Conservation (phyloP, 1,140 invertebrate genomes). For the Bombus huntii region DNA sequence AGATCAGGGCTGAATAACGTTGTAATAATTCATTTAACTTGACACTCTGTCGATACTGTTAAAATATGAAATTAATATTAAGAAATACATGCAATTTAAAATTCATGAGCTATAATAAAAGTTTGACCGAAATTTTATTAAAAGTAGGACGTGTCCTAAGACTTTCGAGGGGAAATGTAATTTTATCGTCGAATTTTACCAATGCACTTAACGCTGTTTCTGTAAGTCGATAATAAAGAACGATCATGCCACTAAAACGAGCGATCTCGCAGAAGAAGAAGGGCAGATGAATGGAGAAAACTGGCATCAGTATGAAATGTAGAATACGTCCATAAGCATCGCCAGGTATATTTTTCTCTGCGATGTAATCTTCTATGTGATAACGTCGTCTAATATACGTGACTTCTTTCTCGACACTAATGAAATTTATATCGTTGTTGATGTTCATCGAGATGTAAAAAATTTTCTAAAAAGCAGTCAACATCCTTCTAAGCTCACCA, state of each 20-base stretch:
- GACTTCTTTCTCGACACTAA: conserved; percentile 80
- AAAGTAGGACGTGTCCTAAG: not conserved
- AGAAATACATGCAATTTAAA: too few species aligned
- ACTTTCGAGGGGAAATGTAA: not conserved
- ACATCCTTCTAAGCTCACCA: conserved; percentile 44
- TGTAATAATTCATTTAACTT: too few species aligned
- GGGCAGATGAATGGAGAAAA: conserved; percentile 83
- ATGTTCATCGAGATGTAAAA: not conserved
- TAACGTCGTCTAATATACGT: conserved; percentile 82
- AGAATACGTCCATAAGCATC: conserved; percentile 82
- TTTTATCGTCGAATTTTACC: conserved; percentile 40
- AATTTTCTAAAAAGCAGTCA: not conserved
- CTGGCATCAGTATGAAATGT: conserved; percentile 84
- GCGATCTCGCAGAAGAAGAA: conserved; percentile 85
- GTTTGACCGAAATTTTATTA: not conserved
- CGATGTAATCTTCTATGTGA: conserved; percentile 83
- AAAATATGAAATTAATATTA: too few species aligned
- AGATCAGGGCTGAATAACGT: too few species aligned
- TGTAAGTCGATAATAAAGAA: conserved; percentile 82
- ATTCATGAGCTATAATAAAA: too few species aligned
- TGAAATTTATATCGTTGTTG: not conserved
- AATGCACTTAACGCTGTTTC: conserved; percentile 72
- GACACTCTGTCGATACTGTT: too few species aligned
- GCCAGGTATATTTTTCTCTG: conserved; percentile 77
- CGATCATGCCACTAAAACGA: conserved; percentile 77